phyloP scores from a whole-genome alignment of 2,797 vertebrate species.

The Cyprinodon diabolis region DNA sequence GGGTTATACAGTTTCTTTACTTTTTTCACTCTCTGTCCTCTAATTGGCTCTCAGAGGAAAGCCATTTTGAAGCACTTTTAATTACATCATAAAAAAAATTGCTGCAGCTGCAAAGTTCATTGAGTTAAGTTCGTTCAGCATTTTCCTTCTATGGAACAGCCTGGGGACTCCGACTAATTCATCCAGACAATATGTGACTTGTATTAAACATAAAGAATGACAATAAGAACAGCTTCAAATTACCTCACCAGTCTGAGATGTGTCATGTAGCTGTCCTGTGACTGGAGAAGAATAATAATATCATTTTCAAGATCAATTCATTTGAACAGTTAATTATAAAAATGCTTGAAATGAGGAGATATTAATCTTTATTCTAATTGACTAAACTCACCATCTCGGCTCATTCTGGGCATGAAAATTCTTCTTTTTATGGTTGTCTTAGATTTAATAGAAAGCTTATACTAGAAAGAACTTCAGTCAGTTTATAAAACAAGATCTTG shows the following conservation, averaged over 20 bases:
- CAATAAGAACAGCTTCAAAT: background rate
- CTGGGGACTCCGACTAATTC: background rate
- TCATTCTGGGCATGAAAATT: background rate
- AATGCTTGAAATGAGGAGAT: background rate
- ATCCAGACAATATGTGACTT: slow-evolving; percentile 8
- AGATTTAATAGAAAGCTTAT: background rate
- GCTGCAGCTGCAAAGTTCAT: slow-evolving; percentile 52
- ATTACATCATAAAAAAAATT: slow-evolving; percentile 62
- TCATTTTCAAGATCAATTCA: background rate
- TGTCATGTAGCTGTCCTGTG: background rate
- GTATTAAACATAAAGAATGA: slow-evolving; percentile 11
- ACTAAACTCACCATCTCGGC: background rate
- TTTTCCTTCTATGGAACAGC: slow-evolving; percentile 4
- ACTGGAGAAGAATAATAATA: background rate
- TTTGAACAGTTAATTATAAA: background rate
- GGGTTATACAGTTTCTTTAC: slow-evolving; percentile 23
- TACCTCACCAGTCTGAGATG: background rate
- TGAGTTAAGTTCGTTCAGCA: background rate
- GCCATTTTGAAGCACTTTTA: slow-evolving; percentile 54
- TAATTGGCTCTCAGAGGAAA: slow-evolving; percentile 61
- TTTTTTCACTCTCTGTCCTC: slow-evolving; percentile 37
- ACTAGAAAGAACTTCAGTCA: background rate
- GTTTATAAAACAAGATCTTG: background rate
- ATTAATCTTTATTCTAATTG: background rate
- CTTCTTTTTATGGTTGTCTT: background rate